Evolutionary conservation across 2,113 vertebrate species (phyloP), one percentile per base, ranked within the genome.

Genomic region (Lates calcarifer): DNA sequence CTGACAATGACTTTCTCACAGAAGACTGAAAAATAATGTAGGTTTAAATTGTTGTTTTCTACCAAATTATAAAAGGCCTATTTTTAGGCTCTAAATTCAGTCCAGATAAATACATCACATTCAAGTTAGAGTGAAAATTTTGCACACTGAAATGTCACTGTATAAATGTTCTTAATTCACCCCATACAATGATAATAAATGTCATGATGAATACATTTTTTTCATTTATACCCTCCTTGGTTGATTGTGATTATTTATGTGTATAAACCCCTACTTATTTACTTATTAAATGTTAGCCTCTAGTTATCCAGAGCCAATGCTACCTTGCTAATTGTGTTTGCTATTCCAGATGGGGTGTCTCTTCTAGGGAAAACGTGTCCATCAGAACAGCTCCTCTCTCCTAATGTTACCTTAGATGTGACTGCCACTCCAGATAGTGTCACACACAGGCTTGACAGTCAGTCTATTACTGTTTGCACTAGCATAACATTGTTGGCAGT

Each of bases 1-100:
- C 18, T 63, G 45, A 63, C 41, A 66, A 70, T 74, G 26, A 62
- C 13, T 28, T 53, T n/a, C 31, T 65, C 8, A 65, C 31, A 39
- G 49, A 68, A 58, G 11, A 10, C 14, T 45, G 13, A 55, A 58
- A 64, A 45, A 43, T 20, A 22, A 56, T 28, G 3, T 17, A 13
- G 5, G 28, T 37, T 66, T 58, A 3, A 57, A 58, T 62, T 61
- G 6, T n/a, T 63, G 5, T 51, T 60, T 22, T 10, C 24, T 11
- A 18, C 18, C 15, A n/a, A 51, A 33, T 73, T 55, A 43, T 6
- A 6, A 47, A 49, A 70, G 4, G 10, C 1, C 3, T 31, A n/a
- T 26, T 55, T 45, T 72, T 26, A n/a, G 7, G 1, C 28, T 13
- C 4, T 15, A 10, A 57, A 45, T 28, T 24, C 10, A 26, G 49